These are phyloP conservation scores for Bos javanicus DNA, from an alignment of 2,113 vertebrate genomes.

Conservation along the genomic window DNA sequence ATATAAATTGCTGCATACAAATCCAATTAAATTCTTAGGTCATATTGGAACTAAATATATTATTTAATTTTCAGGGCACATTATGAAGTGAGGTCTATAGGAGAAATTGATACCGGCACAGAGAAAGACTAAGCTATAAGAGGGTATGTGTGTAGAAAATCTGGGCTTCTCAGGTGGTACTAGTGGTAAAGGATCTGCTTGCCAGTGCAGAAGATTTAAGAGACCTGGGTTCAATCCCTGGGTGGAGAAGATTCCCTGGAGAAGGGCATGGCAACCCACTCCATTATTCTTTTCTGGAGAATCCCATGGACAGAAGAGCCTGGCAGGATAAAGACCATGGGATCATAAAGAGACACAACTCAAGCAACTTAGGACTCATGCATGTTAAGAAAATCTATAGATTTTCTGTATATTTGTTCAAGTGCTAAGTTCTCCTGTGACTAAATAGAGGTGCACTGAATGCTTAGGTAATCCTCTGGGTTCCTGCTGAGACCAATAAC, in stretches of 20 bases:
- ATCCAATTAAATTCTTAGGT: slow-evolving; percentile 81
- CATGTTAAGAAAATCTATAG: background rate
- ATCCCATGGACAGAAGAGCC: background rate
- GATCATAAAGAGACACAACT: background rate
- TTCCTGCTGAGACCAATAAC: background rate
- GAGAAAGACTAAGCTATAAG: slow-evolving; percentile 49
- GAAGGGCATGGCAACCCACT: background rate
- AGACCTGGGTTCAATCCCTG: background rate
- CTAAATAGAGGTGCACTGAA: background rate
- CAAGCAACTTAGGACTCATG: background rate
- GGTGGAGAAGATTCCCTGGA: background rate
- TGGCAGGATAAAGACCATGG: background rate
- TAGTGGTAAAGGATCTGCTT: background rate
- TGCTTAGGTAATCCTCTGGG: background rate
- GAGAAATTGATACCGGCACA: slow-evolving; percentile 77
- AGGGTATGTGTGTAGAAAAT: background rate
- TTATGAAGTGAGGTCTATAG: slow-evolving; percentile 78
- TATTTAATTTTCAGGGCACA: slow-evolving; percentile 81
- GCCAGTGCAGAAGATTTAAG: background rate
- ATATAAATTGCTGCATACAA: slow-evolving; percentile 81
- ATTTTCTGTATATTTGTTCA: background rate
- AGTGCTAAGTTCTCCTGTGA: background rate
- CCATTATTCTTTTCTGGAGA: background rate
- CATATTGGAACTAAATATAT: slow-evolving; percentile 83
- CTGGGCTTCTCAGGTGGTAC: background rate